Evolutionary conservation across 2,113 vertebrate species (phyloP).

Genomic region (Hydropotes inermis): DNA sequence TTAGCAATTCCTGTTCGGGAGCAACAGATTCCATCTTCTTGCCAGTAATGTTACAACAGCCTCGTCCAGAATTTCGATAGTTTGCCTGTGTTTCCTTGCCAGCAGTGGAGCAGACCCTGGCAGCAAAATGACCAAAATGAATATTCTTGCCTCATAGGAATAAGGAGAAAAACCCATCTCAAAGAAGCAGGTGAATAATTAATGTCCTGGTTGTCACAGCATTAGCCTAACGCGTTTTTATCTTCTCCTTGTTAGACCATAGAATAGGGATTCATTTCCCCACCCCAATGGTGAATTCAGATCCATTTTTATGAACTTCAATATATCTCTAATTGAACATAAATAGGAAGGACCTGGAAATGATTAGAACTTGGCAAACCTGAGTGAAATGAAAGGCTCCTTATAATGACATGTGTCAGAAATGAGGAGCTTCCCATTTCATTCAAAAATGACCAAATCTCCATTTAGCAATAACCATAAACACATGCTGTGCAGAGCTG

Average conservation of each 20-base stretch:
- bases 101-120: background rate
- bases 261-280: background rate
- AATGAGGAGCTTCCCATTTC: conserved; percentile 42
- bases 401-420: conserved; percentile 56
- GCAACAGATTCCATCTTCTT: background rate
- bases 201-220: background rate
- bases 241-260: background rate
- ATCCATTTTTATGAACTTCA: conserved; percentile 12
- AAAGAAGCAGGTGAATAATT: background rate
- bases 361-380: conserved; percentile 45
- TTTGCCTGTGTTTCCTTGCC: background rate
- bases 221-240: background rate
- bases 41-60: background rate
- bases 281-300: background rate
- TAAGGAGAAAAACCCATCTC: background rate
- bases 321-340: background rate
- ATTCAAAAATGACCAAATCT: conserved; percentile 58
- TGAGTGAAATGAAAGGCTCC: background rate
- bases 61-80: background rate
- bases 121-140: background rate
- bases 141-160: background rate
- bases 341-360: conserved; percentile 17
- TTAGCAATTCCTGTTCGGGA: background rate
- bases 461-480: background rate
- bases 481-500: background rate